Conservation (phyloP, 2,888 invertebrate species). For the Caenorhabditis japonica region DNA sequence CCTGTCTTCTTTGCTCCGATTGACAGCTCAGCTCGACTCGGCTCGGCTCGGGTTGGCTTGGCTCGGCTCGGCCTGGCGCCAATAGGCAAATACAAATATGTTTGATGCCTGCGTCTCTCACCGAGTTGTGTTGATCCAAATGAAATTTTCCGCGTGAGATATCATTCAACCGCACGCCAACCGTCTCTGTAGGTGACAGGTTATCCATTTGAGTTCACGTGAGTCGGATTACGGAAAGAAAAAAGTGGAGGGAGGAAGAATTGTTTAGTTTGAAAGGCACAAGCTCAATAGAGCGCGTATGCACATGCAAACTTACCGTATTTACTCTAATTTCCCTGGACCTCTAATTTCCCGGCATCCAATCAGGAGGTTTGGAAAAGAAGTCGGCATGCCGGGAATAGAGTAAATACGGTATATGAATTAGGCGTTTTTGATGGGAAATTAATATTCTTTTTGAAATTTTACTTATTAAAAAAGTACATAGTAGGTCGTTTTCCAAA, state of each 20-base stretch:
- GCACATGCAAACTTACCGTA: too few relatives aligned
- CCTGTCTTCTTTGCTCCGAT: slow-evolving; percentile 42
- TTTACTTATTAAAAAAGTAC: too few relatives aligned
- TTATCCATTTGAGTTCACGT: slow-evolving; percentile 39
- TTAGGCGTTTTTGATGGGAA: too few relatives aligned
- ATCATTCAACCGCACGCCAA: slow-evolving; percentile 13
- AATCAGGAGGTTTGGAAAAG: too few relatives aligned
- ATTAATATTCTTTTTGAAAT: too few relatives aligned
- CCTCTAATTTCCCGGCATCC: too few relatives aligned
- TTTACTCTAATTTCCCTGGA: too few relatives aligned
- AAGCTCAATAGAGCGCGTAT: neutral
- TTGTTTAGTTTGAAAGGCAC: neutral
- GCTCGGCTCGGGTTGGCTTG: slow-evolving; percentile 13
- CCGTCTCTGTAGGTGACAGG: slow-evolving; percentile 29
- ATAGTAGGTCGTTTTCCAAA: too few relatives aligned
- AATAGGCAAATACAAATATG: slow-evolving; percentile 22
- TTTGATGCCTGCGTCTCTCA: slow-evolving; percentile 3
- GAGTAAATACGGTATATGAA: too few relatives aligned
- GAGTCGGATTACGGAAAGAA: neutral
- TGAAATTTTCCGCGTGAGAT: slow-evolving; percentile 3
- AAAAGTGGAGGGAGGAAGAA: slow-evolving; percentile 7
- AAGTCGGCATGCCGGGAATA: too few relatives aligned
- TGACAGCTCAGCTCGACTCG: slow-evolving; percentile 20
- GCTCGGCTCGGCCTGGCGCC: slow-evolving; percentile 1
- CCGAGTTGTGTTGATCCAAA: neutral